phyloP scores from a whole-genome alignment of 2,888 invertebrate genomes.

The Spisula solida region DNA sequence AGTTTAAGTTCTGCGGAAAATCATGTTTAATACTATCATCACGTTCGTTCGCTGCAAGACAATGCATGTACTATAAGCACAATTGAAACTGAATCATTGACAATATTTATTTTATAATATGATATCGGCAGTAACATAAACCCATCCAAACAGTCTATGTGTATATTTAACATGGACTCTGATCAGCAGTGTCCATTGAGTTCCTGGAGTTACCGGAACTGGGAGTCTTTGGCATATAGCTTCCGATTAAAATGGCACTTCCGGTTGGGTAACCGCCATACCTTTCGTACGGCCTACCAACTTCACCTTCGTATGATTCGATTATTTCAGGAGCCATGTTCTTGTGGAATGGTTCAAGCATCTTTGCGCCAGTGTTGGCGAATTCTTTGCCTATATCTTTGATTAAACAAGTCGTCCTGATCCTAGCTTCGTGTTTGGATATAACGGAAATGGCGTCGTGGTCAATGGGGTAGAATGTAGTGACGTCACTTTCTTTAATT shows the following conservation, averaged over 20 bases:
- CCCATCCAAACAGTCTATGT: not conserved
- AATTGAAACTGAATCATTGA: too few species aligned
- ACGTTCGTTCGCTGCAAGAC: too few species aligned
- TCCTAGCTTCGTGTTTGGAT: not conserved
- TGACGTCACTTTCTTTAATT: not conserved
- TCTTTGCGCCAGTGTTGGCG: not conserved
- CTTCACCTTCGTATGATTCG: slow-evolving; percentile 22
- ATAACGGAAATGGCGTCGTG: slow-evolving; percentile 15
- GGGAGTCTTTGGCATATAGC: not conserved
- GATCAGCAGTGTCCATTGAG: not conserved
- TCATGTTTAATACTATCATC: too few species aligned
- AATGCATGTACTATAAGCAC: too few species aligned
- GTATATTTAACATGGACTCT: not conserved
- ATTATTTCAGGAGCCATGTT: slow-evolving; percentile 28
- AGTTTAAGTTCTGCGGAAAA: too few species aligned
- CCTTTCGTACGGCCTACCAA: slow-evolving; percentile 8
- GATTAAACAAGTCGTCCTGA: not conserved
- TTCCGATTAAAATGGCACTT: not conserved
- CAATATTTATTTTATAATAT: too few species aligned
- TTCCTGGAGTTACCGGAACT: not conserved
- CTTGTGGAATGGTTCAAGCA: slow-evolving; percentile 17
- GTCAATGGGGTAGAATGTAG: not conserved
- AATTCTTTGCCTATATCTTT: slow-evolving; percentile 17
- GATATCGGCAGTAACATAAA: too few species aligned
- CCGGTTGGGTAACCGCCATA: not conserved